Evolutionary conservation across 2,113 vertebrate genomes (phyloP).

Genomic region (Mola mola): DNA sequence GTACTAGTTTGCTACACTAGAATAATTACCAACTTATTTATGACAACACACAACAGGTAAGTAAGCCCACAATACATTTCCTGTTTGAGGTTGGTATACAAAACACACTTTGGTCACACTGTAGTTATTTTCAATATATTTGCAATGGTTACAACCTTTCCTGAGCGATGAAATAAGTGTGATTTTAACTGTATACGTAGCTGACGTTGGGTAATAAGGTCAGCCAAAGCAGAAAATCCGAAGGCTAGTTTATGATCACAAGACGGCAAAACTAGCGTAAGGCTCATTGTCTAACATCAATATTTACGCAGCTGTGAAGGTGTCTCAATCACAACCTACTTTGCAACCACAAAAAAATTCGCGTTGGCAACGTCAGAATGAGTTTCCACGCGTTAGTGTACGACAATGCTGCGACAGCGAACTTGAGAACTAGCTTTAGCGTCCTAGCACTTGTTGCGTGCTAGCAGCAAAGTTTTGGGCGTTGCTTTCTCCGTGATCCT

Average conservation of each 20-base stretch:
- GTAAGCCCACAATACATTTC: background rate
- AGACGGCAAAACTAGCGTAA: background rate
- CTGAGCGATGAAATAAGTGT: background rate
- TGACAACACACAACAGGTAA: background rate
- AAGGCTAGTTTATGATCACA: background rate
- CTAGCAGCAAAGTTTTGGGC: slow-evolving; percentile 73
- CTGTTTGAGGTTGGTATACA: background rate
- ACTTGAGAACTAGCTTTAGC: no score
- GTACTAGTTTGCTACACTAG: no score
- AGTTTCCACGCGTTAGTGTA: background rate
- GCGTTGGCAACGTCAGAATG: no score
- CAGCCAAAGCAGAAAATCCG: background rate
- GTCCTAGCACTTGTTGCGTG: slow-evolving; percentile 76
- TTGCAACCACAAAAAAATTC: no score
- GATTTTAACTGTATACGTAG: background rate
- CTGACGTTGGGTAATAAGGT: background rate
- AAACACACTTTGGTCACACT: no score
- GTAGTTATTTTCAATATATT: background rate
- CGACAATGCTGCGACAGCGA: no score
- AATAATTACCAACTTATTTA: no score
- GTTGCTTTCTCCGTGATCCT: slow-evolving; percentile 47
- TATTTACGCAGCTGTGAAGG: background rate
- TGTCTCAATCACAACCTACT: background rate
- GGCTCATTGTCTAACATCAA: background rate
- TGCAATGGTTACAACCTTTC: no score